Conservation (phyloP, 2,113 vertebrate species). For the pig (Sus scrofa) region T2T-Sscrofa CM000824.6:108515501-108516000, state of each 20-base stretch:
- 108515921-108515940: constrained; percentile 38
- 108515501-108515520: not conserved
- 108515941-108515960: not conserved
- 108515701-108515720: not conserved
- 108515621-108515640: not conserved
- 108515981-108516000: not conserved
- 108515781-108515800: constrained; percentile 54
- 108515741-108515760: not conserved
- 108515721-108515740: not conserved
- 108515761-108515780: constrained; percentile 20
- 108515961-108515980: not conserved
- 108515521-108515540: not conserved
- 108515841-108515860: constrained; percentile 10
- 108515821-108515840: not conserved
- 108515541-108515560: not conserved
- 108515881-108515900: constrained; percentile 31
- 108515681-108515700: not conserved
- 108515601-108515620: rapidly evolving
- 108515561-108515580: not conserved
- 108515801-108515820: not conserved
- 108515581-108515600: not conserved
- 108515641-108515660: not conserved
- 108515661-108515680: not conserved
- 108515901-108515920: not conserved
- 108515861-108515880: not conserved